A percentile compares a stretch with the other conserved stretches of the same genome.
Evolutionary conservation across 2,888 invertebrate genomes (phyloP).

Genomic region (Drosophila barbarae): DNA sequence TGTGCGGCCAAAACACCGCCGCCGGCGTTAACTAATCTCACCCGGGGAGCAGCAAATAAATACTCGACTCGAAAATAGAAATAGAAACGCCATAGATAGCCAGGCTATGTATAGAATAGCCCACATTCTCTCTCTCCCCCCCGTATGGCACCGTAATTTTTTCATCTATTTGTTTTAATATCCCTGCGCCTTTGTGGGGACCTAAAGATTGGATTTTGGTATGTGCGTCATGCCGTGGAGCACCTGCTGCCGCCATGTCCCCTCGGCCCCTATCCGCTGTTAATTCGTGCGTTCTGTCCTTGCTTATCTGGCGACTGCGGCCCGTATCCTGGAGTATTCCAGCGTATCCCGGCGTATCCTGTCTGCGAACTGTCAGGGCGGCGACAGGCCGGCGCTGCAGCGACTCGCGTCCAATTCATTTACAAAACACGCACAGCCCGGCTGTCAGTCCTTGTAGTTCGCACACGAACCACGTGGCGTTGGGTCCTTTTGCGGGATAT

Average conservation of each 20-base stretch:
- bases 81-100: conserved; percentile 27
- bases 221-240: conserved; percentile 64
- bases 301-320: conserved; percentile 38
- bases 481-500: conserved; percentile 24
- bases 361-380: conserved; percentile 55
- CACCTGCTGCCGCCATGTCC: conserved; percentile 56
- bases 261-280: conserved; percentile 51
- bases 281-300: conserved; percentile 67
- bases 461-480: conserved; percentile 11
- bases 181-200: conserved; percentile 34
- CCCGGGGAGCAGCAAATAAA: conserved; percentile 36
- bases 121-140: not conserved
- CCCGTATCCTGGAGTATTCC: conserved; percentile 24
- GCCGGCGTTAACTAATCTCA: conserved; percentile 47
- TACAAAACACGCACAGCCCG: conserved; percentile 50
- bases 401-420: conserved; percentile 45
- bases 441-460: conserved; percentile 27
- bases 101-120: not conserved
- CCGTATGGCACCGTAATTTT: conserved; percentile 4
- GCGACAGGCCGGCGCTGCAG: conserved; percentile 50
- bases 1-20: conserved; percentile 56
- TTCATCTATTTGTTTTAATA: conserved; percentile 47
- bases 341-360: conserved; percentile 21
- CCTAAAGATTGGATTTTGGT: conserved; percentile 42
- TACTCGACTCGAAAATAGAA: conserved; percentile 39